A percentile compares a stretch with the other conserved stretches of the same genome.
These are phyloP conservation scores for Netelia melanura DNA, from an alignment of 2,888 invertebrate genomes.

Conservation along the genomic window DNA sequence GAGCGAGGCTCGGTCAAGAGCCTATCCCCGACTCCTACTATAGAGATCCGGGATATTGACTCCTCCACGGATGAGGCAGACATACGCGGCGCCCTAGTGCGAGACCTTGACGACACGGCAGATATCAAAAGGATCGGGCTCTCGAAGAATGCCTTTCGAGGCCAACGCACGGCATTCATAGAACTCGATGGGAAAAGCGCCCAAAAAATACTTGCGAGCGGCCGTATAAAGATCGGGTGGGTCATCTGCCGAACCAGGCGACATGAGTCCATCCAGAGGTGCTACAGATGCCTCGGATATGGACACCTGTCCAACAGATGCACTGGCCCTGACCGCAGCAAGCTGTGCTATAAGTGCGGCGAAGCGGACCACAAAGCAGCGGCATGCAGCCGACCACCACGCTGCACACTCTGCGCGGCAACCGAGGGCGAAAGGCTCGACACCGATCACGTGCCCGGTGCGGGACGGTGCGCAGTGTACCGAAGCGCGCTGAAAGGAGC, in stretches of 20 bases:
- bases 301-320: constrained; percentile 47
- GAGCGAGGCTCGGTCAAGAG: constrained; percentile 20
- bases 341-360: constrained; percentile 69
- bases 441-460: constrained; percentile 37
- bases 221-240: constrained; percentile 54
- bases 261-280: constrained; percentile 5
- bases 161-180: constrained; percentile 29
- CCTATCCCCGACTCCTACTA: constrained; percentile 27
- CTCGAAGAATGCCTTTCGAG: constrained; percentile 44
- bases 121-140: constrained; percentile 47
- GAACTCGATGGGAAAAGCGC: constrained; percentile 38
- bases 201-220: not conserved
- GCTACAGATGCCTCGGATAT: constrained; percentile 54
- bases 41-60: constrained; percentile 52
- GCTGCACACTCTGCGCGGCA: constrained; percentile 65
- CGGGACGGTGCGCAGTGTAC: constrained; percentile 38
- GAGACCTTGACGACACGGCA: constrained; percentile 2
- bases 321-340: constrained; percentile 59
- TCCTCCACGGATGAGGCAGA: constrained; percentile 15
- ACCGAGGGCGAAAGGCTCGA: constrained; percentile 23
- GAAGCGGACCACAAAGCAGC: constrained; percentile 60
- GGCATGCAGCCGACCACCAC: constrained; percentile 37
- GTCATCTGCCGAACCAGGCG: constrained; percentile 28
- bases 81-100: constrained; percentile 16
- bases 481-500: constrained; percentile 33